Base-by-base conservation (phyloP, 2,797 vertebrate species). In the Catharus ustulatus region DNA sequence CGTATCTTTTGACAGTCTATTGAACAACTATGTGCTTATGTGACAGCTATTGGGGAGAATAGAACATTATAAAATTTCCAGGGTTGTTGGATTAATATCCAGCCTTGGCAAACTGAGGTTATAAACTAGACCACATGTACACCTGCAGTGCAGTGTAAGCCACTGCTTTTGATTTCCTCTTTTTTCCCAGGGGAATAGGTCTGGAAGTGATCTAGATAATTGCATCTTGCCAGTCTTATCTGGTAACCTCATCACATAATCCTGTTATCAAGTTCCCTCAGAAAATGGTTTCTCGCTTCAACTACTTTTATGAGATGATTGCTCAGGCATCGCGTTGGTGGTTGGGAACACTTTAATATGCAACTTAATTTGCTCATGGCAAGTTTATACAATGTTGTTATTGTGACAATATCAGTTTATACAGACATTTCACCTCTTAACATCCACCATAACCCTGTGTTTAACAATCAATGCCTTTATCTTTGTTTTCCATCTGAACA, bases 191-290 rank as follows among this genome's bases (percentile, higher is more conserved):
- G 51, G 64, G 51, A 91, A 87, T 6, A 75, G n/a, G 30, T 73
- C 59, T 94, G 71, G 69, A 92, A 94, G 18, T 55, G 66, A 93
- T 93, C 76, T 78, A 93, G 93, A 79, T 94, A 94, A 94, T 93
- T 95, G 82, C 57, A 84, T 93, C 36, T 77, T 95, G 67, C 57
- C 52, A 67, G 57, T 94, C 67, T 89, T 94, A 91, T 92, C 91
- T 95, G 93, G 67, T 93, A 95, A 96, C 77, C 81, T 93, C 63
- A 87, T 95, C 96, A 94, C 84, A 96, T 95, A 95, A 96, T 95
- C 86, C 80, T 90, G 73, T 91, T 91, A 96, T 87, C 90, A 92
- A 82, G 45, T 89, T 96, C 46, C 42, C 46, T 80, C 86, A 67
- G 90, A 92, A 95, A 95, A 95, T 59, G 74, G 81, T 92, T 95